phyloP scores from a whole-genome alignment of 2,113 vertebrate genomes.

The Callospermophilus lateralis region DNA sequence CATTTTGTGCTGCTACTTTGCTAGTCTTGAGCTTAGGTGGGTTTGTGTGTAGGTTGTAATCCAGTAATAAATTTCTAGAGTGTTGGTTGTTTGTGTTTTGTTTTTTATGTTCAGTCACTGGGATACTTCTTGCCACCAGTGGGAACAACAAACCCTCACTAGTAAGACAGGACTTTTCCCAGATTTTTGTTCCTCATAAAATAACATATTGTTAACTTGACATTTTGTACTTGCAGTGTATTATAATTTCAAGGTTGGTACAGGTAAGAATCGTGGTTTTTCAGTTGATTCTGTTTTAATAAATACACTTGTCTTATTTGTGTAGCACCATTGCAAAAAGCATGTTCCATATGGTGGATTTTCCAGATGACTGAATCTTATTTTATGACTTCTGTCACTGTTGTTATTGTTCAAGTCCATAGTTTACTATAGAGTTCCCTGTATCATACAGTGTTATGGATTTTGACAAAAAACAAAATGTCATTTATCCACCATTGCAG shows the following conservation, averaged over 20 bases:
- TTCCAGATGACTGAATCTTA: too few relatives aligned
- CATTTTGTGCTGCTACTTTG: conserved; percentile 57
- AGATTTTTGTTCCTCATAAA: conserved; percentile 1
- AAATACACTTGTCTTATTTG: neutral
- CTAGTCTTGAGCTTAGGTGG: conserved; percentile 61
- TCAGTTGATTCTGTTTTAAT: neutral
- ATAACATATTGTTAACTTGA: neutral
- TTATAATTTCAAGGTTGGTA: conserved; percentile 21
- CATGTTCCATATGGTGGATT: neutral
- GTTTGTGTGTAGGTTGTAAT: conserved; percentile 45
- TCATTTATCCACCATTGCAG: too few relatives aligned
- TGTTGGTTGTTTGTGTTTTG: neutral
- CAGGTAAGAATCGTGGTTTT: conserved; percentile 30
- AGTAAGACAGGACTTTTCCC: neutral
- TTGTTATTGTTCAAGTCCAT: too few relatives aligned
- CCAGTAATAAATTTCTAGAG: conserved; percentile 76
- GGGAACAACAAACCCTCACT: neutral
- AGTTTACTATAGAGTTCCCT: too few relatives aligned
- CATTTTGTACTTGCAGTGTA: neutral
- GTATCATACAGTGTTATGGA: too few relatives aligned
- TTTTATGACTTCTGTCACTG: too few relatives aligned
- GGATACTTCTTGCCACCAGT: neutral
- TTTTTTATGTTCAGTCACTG: conserved; percentile 8
- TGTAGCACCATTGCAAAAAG: neutral
- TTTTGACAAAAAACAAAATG: too few relatives aligned